phyloP scores from a whole-genome alignment of 2,888 invertebrate species.

The Dusona sp. region DNA sequence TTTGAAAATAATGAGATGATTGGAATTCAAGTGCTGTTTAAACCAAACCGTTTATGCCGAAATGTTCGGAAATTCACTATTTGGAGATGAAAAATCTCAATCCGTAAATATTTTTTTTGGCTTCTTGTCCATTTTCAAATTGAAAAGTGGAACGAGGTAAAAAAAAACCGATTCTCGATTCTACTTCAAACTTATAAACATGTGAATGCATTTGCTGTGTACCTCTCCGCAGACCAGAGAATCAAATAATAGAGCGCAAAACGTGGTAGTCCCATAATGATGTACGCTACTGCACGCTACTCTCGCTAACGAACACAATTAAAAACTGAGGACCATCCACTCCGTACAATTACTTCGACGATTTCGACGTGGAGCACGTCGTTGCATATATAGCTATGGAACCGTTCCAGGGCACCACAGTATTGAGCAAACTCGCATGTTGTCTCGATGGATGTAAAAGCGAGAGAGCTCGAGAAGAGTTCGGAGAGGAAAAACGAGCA shows the following conservation, averaged over 20 bases:
- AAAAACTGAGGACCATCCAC: constrained; percentile 74
- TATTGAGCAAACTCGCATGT: constrained; percentile 53
- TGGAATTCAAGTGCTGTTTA: not conserved
- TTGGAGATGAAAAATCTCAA: not conserved
- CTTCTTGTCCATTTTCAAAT: not conserved
- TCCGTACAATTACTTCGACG: constrained; percentile 71
- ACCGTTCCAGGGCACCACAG: constrained; percentile 18
- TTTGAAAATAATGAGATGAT: not conserved
- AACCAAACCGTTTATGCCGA: not conserved
- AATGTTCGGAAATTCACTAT: not conserved
- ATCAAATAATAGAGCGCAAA: constrained; percentile 24
- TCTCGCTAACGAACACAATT: constrained; percentile 74
- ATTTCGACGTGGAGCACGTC: constrained; percentile 65
- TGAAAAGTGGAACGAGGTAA: not conserved
- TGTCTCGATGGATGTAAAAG: constrained; percentile 49
- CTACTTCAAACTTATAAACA: not conserved
- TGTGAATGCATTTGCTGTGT: constrained; percentile 1
- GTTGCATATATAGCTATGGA: constrained; percentile 22
- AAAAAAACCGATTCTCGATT: not conserved
- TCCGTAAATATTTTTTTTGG: not conserved
- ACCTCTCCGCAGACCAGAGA: constrained; percentile 2
- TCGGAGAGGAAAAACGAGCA: constrained; percentile 42
- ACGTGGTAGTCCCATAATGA: constrained; percentile 69
- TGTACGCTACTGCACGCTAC: constrained; percentile 72
- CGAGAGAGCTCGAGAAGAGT: constrained; percentile 40